Evolutionary conservation across 2,797 vertebrate species (phyloP), one percentile per base, ranked within the genome.

Genomic region (Cyclopterus lumpus): DNA sequence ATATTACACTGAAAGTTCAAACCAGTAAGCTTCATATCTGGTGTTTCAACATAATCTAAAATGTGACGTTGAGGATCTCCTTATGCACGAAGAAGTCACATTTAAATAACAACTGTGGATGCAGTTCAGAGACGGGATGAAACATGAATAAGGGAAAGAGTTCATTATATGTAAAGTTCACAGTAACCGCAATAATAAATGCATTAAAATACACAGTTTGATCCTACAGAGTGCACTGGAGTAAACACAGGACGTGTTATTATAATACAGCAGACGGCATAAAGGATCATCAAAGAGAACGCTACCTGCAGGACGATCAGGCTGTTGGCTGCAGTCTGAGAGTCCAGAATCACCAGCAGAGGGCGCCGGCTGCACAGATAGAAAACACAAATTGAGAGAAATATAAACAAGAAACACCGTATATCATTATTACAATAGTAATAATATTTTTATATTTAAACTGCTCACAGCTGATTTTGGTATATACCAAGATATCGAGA

Each of bases 291-390:
- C 42, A 16, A 15, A 42, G 14, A 40, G 4, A 15, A 6, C 15
- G 5, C 16, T n/a, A 94, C 94, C 95, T 93, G 91, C 67, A 26
- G 88, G 63, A 8, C 63, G 81, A 10, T 94, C 92, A 0, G 78
- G 44, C 46, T 86, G 91, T 44, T 82, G 89, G 86, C 38, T 86
- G 16, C 75, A 32, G 54, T 94, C 92, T 34, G 79, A 57, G 34
- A 72, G 85, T 68, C 67, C 84, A 6, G 71, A 14, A 2, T 94
- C 92, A 20, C 68, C 92, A 93, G 85, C 86, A 89, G 93, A 49
- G 81, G 93, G 81, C 55, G 82, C 79, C 36, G n/a, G 18, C 93
- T 94, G 87, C 71, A 80, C 28, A 58, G 11, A 77, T 20, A 73
- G 0, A 44, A 10, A 20, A 57, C 15, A 32, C 16, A 32, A 16